A percentile compares a stretch with the other conserved stretches of the same genome.
Evolutionary conservation across 1,140 invertebrate species (phyloP).

Genomic region (Pachyrhynchus sulphureomaculatus): DNA sequence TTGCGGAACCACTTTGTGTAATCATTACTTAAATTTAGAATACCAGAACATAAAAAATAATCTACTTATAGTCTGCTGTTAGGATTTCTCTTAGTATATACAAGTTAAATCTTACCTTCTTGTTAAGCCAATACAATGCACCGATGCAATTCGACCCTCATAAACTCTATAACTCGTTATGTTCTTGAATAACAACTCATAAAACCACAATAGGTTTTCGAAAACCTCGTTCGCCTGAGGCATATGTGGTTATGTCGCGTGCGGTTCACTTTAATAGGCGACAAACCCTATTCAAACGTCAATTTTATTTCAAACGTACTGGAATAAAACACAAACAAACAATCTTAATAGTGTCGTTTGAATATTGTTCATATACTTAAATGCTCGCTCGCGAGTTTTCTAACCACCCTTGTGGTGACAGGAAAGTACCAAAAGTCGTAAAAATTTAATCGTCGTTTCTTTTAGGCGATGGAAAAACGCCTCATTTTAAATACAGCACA

Average conservation of each 20-base stretch:
- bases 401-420: slow-evolving; percentile 12
- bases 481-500: slow-evolving; percentile 10
- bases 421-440: slow-evolving; percentile 17
- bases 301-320: slow-evolving; percentile 17
- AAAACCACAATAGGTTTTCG: slow-evolving; percentile 16
- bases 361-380: slow-evolving; percentile 14
- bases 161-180: slow-evolving; percentile 7
- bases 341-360: slow-evolving; percentile 16
- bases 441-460: slow-evolving; percentile 21
- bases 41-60: too few species aligned
- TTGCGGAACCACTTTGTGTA: too few species aligned
- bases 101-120: too few species aligned
- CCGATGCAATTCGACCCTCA: too few species aligned
- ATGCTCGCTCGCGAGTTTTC: slow-evolving; percentile 14
- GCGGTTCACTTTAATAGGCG: slow-evolving; percentile 22
- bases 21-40: too few species aligned
- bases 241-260: slow-evolving; percentile 25
- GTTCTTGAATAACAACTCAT: slow-evolving; percentile 9
- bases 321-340: slow-evolving; percentile 17
- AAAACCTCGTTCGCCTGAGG: slow-evolving; percentile 8
- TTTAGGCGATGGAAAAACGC: background rate
- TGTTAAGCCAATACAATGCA: too few species aligned
- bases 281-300: slow-evolving; percentile 20
- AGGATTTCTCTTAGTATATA: too few species aligned
- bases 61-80: too few species aligned